Evolutionary conservation across 2,797 vertebrate genomes (phyloP).

Genomic region (Champsocephalus gunnari): DNA sequence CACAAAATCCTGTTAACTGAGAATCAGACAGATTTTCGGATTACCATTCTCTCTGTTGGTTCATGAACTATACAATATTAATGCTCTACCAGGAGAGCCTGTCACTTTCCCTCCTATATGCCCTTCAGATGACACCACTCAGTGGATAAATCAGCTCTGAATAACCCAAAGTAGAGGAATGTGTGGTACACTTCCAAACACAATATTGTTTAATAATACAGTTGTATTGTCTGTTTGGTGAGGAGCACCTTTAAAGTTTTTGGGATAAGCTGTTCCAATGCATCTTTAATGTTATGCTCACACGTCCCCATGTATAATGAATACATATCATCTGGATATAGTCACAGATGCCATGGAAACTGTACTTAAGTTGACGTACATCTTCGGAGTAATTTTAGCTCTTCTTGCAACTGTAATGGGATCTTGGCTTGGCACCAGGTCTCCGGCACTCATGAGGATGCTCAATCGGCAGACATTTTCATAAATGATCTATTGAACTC

Average conservation of each 20-base stretch:
- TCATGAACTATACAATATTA: constrained; percentile 43
- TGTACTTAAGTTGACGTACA: constrained; percentile 62
- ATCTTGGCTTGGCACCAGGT: constrained; percentile 1
- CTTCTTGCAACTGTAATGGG: constrained; percentile 26
- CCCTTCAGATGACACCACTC: constrained; percentile 66
- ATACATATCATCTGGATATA: constrained; percentile 64
- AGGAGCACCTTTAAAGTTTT: constrained; percentile 69
- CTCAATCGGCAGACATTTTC: not conserved
- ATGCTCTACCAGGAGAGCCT: constrained; percentile 34
- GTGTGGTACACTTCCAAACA: constrained; percentile 62
- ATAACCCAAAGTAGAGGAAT: constrained; percentile 54
- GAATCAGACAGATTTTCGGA: constrained; percentile 31
- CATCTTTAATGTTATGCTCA: constrained; percentile 76
- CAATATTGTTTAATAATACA: constrained; percentile 70
- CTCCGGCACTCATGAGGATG: not conserved
- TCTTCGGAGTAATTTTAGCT: constrained; percentile 50
- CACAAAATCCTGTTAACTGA: constrained; percentile 27
- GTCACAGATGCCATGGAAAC: constrained; percentile 73
- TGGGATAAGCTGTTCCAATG: constrained; percentile 66
- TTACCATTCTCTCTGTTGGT: constrained; percentile 8
- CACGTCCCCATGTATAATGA: constrained; percentile 74
- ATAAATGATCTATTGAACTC: not conserved
- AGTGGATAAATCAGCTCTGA: constrained; percentile 60
- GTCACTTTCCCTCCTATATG: constrained; percentile 32
- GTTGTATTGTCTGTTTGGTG: constrained; percentile 70